A percentile compares a stretch with the other conserved stretches of the same genome.
Evolutionary conservation across 2,888 invertebrate species (phyloP).

Genomic region (Sarcophaga carnaria): DNA sequence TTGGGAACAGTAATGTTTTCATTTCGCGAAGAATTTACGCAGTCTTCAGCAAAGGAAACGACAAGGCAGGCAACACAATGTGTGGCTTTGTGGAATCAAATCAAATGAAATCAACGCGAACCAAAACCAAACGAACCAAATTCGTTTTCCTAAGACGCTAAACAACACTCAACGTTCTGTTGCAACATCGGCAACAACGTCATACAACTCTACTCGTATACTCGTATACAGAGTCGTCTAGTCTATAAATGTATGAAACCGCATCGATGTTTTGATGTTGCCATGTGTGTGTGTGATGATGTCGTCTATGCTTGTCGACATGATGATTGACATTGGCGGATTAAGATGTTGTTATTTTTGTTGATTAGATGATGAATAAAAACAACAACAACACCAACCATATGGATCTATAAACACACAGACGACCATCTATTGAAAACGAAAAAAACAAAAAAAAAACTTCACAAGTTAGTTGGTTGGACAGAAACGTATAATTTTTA

Average conservation of each 20-base stretch:
- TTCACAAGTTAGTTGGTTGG: conserved; percentile 2
- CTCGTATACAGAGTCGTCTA: too few relatives aligned
- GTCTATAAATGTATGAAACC: too few relatives aligned
- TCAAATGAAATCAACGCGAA: too few relatives aligned
- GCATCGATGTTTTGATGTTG: too few relatives aligned
- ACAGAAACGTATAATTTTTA: neutral
- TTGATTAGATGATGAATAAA: conserved; percentile 44
- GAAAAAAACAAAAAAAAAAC: neutral
- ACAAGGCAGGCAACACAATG: conserved; percentile 44
- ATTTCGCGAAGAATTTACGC: conserved; percentile 62
- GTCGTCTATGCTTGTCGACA: conserved; percentile 56
- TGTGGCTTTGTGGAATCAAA: conserved; percentile 8
- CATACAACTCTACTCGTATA: neutral
- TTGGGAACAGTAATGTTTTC: conserved; percentile 39
- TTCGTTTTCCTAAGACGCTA: neutral
- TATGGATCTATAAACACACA: neutral
- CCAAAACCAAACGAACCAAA: neutral
- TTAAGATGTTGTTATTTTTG: conserved; percentile 63
- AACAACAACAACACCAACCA: neutral
- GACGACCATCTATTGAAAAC: conserved; percentile 58
- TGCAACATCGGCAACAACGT: conserved; percentile 4
- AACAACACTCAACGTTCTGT: too few relatives aligned
- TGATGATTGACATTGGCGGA: conserved; percentile 64
- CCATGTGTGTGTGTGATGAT: neutral
- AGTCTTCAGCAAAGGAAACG: conserved; percentile 11